Conservation (phyloP, 30 jellyfish, hydroid and myxozoan genomes). For the Aurelia aurita complex sp. Pacific region DNA sequence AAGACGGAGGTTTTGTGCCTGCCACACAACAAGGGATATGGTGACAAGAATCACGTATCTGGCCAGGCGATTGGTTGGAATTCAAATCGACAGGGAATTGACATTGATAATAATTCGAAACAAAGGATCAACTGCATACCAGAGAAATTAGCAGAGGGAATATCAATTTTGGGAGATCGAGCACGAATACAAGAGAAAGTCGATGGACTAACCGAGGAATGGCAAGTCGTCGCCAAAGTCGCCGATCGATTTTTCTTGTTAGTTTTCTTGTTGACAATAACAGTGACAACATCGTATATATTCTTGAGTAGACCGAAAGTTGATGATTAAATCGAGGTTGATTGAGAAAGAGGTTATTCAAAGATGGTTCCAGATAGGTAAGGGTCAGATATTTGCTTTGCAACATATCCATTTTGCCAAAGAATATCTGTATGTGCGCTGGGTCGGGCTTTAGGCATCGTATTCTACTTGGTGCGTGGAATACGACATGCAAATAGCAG, state of each 20-base stretch:
- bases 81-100: conserved; percentile 37
- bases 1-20: conserved; percentile 55
- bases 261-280: conserved; percentile 73
- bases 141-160: conserved; percentile 79
- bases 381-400: no score
- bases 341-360: background rate
- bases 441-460: no score
- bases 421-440: no score
- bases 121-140: conserved; percentile 53
- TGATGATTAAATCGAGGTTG: conserved; percentile 14
- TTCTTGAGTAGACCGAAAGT: conserved; percentile 57
- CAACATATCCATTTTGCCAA: no score
- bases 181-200: conserved; percentile 81
- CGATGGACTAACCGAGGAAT: conserved; percentile 77
- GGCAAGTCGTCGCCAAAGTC: conserved; percentile 93
- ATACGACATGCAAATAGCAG: no score
- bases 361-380: no score
- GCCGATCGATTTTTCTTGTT: conserved; percentile 87
- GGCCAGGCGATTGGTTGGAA: conserved; percentile 35
- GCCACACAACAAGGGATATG: conserved; percentile 36
- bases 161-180: conserved; percentile 80
- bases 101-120: conserved; percentile 15
- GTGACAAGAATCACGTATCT: conserved; percentile 22
- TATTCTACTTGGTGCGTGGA: no score
- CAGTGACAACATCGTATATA: conserved; percentile 74